Evolutionary conservation across 64 coral and sea anemone genomes (phyloP).

Genomic region (Actinia equina): DNA sequence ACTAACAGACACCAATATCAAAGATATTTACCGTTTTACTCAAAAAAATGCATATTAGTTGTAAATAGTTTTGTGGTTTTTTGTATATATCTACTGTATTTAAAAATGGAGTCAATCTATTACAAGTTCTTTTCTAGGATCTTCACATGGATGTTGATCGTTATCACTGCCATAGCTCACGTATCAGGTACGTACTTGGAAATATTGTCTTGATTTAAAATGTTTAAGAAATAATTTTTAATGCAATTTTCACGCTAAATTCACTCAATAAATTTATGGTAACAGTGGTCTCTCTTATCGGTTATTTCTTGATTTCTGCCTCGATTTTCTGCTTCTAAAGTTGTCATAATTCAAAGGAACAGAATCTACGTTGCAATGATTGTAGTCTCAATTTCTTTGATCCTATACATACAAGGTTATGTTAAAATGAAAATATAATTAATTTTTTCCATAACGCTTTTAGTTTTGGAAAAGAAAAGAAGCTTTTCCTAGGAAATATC

Average conservation of each 20-base stretch:
- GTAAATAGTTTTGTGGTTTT: not conserved
- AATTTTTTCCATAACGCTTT: not conserved
- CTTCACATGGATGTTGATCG: not conserved
- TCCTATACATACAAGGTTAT: not conserved
- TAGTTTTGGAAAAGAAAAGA: not conserved
- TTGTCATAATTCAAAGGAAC: not conserved
- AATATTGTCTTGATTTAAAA: not conserved
- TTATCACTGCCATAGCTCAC: not conserved
- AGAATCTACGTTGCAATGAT: not conserved
- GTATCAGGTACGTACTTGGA: not conserved
- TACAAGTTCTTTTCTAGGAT: not conserved
- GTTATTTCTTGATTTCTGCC: no score
- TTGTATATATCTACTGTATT: not conserved
- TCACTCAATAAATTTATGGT: no score
- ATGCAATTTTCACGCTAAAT: no score
- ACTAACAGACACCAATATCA: not conserved
- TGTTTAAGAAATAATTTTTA: no score
- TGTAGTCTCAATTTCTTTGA: not conserved
- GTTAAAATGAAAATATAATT: not conserved
- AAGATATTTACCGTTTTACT: not conserved
- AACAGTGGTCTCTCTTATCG: no score
- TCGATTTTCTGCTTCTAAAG: no score
- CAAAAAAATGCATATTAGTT: not conserved
- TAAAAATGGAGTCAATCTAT: not conserved
- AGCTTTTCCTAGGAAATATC: not conserved